Percentiles rank a stretch among this genome's conserved stretches.
phyloP scores from a whole-genome alignment of 2,113 vertebrate species.

The Mormoops blainvillei region DNA sequence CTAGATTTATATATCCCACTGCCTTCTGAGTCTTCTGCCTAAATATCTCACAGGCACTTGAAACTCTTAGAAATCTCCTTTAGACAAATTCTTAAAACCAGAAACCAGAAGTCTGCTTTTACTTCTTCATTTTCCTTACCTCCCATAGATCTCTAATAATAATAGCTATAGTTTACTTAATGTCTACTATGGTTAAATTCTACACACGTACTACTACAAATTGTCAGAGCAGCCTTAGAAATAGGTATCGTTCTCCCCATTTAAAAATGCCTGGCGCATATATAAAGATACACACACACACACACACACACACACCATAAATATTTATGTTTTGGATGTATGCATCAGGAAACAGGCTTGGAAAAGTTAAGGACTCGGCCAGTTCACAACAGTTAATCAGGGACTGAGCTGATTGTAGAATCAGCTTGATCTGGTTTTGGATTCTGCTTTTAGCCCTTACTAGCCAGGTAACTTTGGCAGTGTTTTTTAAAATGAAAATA shows the following conservation, averaged over 20 bases:
- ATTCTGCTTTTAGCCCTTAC: constrained; percentile 8
- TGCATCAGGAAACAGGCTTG: background rate
- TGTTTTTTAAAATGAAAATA: constrained; percentile 13
- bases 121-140: background rate
- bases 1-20: background rate
- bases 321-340: background rate
- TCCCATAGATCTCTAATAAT: constrained; percentile 17
- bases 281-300: no score
- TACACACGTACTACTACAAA: background rate
- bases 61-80: background rate
- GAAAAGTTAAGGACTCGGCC: background rate
- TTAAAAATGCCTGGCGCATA: background rate
- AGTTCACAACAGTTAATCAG: background rate
- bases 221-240: constrained; percentile 10
- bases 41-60: background rate
- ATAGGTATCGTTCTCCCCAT: background rate
- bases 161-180: constrained; percentile 6
- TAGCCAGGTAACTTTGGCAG: background rate
- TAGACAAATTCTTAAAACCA: background rate
- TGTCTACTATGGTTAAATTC: background rate
- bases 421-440: background rate
- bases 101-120: background rate
- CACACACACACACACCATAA: no score
- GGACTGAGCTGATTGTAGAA: background rate
- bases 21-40: background rate